phyloP scores from a whole-genome alignment of 92 coral and sea anemone genomes.

The Parazoanthus swiftii region DNA sequence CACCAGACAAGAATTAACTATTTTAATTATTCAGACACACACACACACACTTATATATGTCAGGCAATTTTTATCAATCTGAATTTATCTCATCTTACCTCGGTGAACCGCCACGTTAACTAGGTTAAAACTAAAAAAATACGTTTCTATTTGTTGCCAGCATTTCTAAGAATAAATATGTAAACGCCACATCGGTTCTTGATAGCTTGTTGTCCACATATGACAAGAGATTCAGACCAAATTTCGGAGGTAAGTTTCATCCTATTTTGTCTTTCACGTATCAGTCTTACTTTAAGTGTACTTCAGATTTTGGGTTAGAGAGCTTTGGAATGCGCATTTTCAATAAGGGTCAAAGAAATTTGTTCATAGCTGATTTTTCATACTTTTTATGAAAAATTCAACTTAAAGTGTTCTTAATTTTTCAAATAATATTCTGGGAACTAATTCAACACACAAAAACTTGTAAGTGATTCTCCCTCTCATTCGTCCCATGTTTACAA shows the following conservation, averaged over 20 bases:
- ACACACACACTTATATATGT: neutral
- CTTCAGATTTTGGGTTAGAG: neutral
- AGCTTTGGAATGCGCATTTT: neutral
- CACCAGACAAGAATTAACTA: neutral
- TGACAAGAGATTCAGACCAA: constrained; percentile 51
- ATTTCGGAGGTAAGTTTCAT: constrained; percentile 43
- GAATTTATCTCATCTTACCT: neutral
- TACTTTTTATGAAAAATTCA: too few relatives aligned
- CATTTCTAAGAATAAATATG: neutral
- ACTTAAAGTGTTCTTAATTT: too few relatives aligned
- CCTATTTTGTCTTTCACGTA: neutral
- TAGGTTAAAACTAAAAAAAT: too few relatives aligned
- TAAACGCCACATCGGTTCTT: constrained; percentile 11
- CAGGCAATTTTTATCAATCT: neutral
- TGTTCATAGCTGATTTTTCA: too few relatives aligned
- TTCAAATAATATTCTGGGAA: too few relatives aligned
- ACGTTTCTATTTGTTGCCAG: neutral
- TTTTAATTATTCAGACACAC: neutral
- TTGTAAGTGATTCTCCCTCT: too few relatives aligned
- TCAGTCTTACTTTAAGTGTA: neutral
- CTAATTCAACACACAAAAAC: too few relatives aligned
- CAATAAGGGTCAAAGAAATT: neutral
- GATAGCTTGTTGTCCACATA: constrained; percentile 33
- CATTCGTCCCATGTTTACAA: too few relatives aligned
- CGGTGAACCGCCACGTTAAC: neutral